Base-by-base conservation (phyloP, 2,797 vertebrate genomes). In the Acanthopagrus latus region DNA sequence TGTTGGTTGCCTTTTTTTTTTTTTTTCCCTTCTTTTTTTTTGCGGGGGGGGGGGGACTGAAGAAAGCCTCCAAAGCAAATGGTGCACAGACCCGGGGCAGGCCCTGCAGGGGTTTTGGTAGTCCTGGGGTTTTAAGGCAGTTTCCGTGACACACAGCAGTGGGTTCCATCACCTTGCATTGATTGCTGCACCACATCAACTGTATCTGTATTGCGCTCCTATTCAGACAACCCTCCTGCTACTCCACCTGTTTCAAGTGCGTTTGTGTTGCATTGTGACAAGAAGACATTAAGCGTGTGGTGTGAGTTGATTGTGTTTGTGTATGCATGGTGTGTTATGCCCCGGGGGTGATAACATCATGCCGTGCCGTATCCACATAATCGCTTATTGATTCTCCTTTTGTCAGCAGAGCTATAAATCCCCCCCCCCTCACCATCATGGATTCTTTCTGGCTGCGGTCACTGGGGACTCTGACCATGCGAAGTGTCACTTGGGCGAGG, bases 301-400 rank as follows among this genome's bases (percentile, higher is more conserved):
- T 86, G 54, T 33, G 41, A 47, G 74, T 55, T 71, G 56, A 69
- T 65, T 51, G 80, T 81, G 23, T 72, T 81, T 83, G 54, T 80
- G 60, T 85, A 74, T 79, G 66, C 1, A 2, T 25, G n/a, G 43
- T 38, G 63, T 79, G 73, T 73, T 71, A 76, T 79, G 84, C 70
- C 76, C 75, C 21, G 38, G 57, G 56, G 71, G 78, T 76, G 90
- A 92, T 90, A 92, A 85, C 80, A 87, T 86, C 87, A 75, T 74
- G 63, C 81, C 50, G 80, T 14, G 51, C 79, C 71, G 11, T 82
- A 89, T 87, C 76, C 87, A 87, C 81, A 85, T 89, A 92, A 91
- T 90, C 88, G 51, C 68, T 66, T 86, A 91, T 92, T 91, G 89
- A 92, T 90, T 89, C 46, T 74, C 71, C 81, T 80, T 86, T 90